These are phyloP conservation scores for Carollia perspicillata DNA, from an alignment of 2,113 vertebrate species.

Conservation along the genomic window DNA sequence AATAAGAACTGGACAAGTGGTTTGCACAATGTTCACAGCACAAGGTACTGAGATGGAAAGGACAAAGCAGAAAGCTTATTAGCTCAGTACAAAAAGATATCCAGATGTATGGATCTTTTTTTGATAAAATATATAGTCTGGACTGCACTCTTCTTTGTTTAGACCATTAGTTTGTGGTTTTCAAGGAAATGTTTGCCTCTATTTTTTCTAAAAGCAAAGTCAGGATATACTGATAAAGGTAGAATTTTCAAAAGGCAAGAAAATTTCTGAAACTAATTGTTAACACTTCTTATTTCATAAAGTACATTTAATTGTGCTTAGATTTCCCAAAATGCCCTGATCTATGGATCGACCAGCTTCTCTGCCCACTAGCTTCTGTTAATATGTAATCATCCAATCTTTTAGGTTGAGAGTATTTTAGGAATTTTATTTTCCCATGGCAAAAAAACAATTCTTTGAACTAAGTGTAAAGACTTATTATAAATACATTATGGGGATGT, in stretches of 20 bases:
- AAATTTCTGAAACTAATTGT: conserved; percentile 23
- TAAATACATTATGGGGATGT: not conserved
- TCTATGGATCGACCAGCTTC: conserved; percentile 16
- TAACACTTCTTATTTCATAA: conserved; percentile 57
- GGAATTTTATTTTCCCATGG: not conserved
- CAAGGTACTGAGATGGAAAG: not conserved
- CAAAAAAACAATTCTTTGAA: not conserved
- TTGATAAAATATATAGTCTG: conserved; percentile 25
- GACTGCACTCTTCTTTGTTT: conserved; percentile 36
- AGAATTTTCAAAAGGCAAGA: conserved; percentile 39
- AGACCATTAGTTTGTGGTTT: conserved; percentile 35
- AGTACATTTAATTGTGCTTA: conserved; percentile 13
- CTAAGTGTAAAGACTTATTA: not conserved
- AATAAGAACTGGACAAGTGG: not conserved
- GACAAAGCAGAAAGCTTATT: not conserved
- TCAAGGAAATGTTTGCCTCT: conserved; percentile 20
- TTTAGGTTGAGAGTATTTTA: not conserved
- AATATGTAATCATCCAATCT: not conserved
- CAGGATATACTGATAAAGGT: not conserved
- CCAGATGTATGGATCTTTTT: conserved; percentile 39
- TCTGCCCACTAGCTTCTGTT: conserved; percentile 45
- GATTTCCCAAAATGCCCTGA: conserved; percentile 36
- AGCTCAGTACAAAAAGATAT: not conserved
- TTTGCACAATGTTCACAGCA: not conserved
- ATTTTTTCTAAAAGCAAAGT: conserved; percentile 10